A percentile compares a stretch with the other conserved stretches of the same genome.
phyloP scores from a whole-genome alignment of 2,113 vertebrate species.

The Xenus cinereus region DNA sequence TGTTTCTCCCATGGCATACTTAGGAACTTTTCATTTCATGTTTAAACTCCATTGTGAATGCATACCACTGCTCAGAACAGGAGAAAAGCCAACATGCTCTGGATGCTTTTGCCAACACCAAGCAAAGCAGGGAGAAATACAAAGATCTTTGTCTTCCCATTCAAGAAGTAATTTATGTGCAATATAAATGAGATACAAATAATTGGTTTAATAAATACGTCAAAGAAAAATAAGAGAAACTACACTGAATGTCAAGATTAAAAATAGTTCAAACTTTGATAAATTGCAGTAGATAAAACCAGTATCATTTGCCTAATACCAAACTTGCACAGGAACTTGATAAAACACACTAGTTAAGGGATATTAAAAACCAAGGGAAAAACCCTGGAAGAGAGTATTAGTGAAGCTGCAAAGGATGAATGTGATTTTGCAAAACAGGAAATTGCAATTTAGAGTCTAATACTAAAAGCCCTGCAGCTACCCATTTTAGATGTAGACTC shows the following conservation, averaged over 20 bases:
- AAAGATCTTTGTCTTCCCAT: neutral
- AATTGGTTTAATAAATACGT: neutral
- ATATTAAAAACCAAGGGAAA: neutral
- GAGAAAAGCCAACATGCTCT: neutral
- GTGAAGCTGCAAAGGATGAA: neutral
- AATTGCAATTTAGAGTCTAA: constrained; percentile 37
- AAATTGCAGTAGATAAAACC: neutral
- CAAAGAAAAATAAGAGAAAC: neutral
- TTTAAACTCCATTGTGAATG: neutral
- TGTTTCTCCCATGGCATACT: constrained; percentile 4
- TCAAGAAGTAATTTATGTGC: neutral
- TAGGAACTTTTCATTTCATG: constrained; percentile 16
- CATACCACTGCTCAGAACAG: neutral
- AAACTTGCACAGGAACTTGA: neutral
- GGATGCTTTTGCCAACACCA: neutral
- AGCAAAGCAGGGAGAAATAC: neutral
- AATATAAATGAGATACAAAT: neutral
- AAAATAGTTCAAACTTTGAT: neutral
- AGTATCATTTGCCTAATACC: neutral
- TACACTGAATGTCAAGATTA: neutral
- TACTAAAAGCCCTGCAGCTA: constrained; percentile 27
- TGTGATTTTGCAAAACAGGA: constrained; percentile 23
- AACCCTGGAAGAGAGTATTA: neutral
- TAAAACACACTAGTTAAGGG: neutral
- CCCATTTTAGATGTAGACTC: neutral